Conservation (phyloP, 1,140 invertebrate species). For the Bombus sibiricus region DNA sequence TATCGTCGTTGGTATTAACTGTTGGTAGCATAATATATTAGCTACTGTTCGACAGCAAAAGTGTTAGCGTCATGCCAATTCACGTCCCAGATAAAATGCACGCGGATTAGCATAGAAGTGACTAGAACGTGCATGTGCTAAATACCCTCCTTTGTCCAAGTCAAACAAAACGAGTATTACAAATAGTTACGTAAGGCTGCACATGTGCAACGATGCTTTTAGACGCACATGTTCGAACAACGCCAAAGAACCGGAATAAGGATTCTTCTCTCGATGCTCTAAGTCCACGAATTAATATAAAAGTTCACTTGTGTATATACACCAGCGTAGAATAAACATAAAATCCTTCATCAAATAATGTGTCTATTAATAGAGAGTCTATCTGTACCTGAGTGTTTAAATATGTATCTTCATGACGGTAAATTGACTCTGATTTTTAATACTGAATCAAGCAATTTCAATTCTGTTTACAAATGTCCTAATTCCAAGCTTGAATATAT, state of each 20-base stretch:
- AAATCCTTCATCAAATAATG: neutral
- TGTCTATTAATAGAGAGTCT: neutral
- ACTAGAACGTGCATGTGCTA: slow-evolving; percentile 29
- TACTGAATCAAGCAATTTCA: no score
- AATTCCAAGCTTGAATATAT: neutral
- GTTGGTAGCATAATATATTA: neutral
- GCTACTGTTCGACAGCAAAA: neutral
- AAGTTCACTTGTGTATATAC: slow-evolving; percentile 6
- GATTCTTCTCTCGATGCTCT: neutral
- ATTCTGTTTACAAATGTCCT: neutral
- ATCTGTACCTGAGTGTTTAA: no score
- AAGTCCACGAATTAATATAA: slow-evolving; percentile 2
- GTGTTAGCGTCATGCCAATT: neutral
- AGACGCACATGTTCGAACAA: slow-evolving; percentile 14
- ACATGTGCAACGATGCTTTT: slow-evolving; percentile 51
- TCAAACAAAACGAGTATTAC: slow-evolving; percentile 57
- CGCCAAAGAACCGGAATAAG: slow-evolving; percentile 30
- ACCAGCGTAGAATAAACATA: no score
- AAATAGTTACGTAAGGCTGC: slow-evolving; percentile 53
- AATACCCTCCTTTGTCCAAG: slow-evolving; percentile 60
- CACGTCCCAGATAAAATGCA: slow-evolving; percentile 9
- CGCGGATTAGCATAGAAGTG: slow-evolving; percentile 54
- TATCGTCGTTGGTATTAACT: neutral
- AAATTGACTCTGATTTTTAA: no score
- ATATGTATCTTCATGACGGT: no score